Evolutionary conservation across 2,888 invertebrate genomes (phyloP).

Genomic region (Apantesis nais): DNA sequence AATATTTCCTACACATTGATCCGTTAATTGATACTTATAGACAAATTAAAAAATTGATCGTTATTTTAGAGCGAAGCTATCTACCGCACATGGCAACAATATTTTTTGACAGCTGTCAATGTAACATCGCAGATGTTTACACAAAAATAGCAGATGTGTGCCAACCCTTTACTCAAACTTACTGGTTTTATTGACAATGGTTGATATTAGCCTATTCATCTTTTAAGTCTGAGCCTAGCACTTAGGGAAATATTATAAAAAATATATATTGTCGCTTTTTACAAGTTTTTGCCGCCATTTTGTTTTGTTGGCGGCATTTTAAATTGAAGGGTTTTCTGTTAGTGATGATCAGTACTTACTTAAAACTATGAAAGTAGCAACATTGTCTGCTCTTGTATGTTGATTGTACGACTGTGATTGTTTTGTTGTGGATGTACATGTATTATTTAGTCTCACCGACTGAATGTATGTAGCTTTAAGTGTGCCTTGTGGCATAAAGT

Average conservation of each 20-base stretch:
- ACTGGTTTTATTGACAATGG: background rate
- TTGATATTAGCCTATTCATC: background rate
- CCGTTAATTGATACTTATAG: background rate
- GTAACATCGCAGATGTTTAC: background rate
- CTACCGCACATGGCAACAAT: background rate
- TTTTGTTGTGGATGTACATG: conserved; percentile 26
- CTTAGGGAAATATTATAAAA: background rate
- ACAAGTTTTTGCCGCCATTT: background rate
- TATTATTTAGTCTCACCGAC: conserved; percentile 55
- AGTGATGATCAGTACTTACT: conserved; percentile 1
- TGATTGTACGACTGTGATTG: background rate
- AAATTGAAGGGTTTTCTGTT: background rate
- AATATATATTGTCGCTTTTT: too few relatives aligned
- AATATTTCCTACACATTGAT: background rate
- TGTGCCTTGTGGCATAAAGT: conserved; percentile 63
- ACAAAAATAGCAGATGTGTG: background rate
- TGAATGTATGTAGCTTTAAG: conserved; percentile 63
- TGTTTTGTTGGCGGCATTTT: background rate
- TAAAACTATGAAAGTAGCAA: background rate
- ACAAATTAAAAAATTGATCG: background rate
- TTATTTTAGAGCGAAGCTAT: background rate
- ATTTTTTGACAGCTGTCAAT: background rate
- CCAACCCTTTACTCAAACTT: background rate
- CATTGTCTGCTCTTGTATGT: conserved; percentile 1
- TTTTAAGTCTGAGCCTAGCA: background rate